Percentiles rank a stretch among this genome's conserved stretches.
Evolutionary conservation across 2,888 invertebrate species (phyloP).

Genomic region (Cephus sareptanus): DNA sequence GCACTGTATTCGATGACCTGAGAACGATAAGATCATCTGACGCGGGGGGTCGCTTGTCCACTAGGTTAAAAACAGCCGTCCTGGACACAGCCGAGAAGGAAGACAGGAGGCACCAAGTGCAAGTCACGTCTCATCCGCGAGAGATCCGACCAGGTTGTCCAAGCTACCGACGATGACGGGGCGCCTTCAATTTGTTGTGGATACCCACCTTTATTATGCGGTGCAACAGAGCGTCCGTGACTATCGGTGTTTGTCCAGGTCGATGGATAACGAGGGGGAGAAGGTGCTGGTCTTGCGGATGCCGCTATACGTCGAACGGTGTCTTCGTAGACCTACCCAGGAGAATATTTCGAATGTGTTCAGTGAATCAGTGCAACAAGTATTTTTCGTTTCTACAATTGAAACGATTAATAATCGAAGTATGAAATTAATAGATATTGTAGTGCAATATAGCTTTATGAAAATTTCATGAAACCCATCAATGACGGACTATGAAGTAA

Average conservation of each 20-base stretch:
- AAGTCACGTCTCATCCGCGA: slow-evolving; percentile 34
- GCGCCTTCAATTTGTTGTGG: slow-evolving; percentile 24
- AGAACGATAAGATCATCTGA: slow-evolving; percentile 56
- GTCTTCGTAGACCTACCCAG: not conserved
- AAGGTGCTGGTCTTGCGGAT: not conserved
- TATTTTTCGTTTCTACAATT: too few species aligned
- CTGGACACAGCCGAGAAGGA: slow-evolving; percentile 34
- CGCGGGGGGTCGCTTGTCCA: slow-evolving; percentile 51
- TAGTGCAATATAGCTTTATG: too few species aligned
- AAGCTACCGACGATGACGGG: slow-evolving; percentile 54
- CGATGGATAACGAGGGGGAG: slow-evolving; percentile 4
- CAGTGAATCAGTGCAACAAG: too few species aligned
- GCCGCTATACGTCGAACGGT: not conserved
- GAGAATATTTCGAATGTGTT: too few species aligned
- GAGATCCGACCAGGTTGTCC: slow-evolving; percentile 15
- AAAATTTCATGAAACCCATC: too few species aligned
- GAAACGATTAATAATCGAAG: too few species aligned
- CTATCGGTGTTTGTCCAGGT: not conserved
- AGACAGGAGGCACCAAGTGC: slow-evolving; percentile 42
- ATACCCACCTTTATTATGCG: slow-evolving; percentile 1
- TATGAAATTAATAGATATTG: too few species aligned
- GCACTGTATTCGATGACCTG: too few species aligned
- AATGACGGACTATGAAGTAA: too few species aligned
- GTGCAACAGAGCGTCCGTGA: slow-evolving; percentile 9
- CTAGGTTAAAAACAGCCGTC: slow-evolving; percentile 13